Percentiles rank a stretch among this genome's conserved stretches.
phyloP scores from a whole-genome alignment of 2,888 invertebrate species.

The Morpho helenor region DNA sequence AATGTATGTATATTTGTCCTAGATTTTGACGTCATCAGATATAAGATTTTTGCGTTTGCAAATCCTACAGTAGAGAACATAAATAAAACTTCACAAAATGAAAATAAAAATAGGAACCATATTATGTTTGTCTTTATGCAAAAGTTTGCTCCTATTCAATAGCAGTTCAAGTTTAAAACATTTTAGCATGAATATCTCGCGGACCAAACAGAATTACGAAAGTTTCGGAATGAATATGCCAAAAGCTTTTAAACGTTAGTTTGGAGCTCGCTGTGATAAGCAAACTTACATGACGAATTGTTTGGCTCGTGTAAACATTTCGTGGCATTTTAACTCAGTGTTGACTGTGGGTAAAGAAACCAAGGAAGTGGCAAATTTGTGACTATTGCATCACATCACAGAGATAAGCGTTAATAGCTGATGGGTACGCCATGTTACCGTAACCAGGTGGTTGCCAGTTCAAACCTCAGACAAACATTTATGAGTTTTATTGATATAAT shows the following conservation, averaged over 20 bases:
- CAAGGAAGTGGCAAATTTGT: no score
- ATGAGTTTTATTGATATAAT: no score
- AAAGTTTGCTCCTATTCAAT: slow-evolving; percentile 21
- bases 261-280: slow-evolving; percentile 31
- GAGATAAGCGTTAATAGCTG: no score
- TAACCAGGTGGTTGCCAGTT: no score
- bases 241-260: slow-evolving; percentile 44
- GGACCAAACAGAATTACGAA: slow-evolving; percentile 57
- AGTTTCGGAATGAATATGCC: slow-evolving; percentile 60
- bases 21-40: no score
- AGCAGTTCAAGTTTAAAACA: slow-evolving; percentile 24
- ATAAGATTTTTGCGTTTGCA: no score
- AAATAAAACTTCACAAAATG: not conserved
- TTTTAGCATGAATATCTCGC: slow-evolving; percentile 48
- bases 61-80: not conserved
- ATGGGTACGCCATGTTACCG: no score
- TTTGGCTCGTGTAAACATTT: slow-evolving; percentile 12
- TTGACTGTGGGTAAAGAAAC: not conserved
- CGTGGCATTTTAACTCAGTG: not conserved
- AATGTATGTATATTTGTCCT: no score
- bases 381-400: no score
- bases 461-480: no score
- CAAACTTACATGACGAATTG: slow-evolving; percentile 21
- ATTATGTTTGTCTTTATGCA: slow-evolving; percentile 20
- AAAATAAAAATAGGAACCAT: slow-evolving; percentile 10